phyloP scores from a whole-genome alignment of 2,888 invertebrate genomes.

The Mycalesis mineus region DNA sequence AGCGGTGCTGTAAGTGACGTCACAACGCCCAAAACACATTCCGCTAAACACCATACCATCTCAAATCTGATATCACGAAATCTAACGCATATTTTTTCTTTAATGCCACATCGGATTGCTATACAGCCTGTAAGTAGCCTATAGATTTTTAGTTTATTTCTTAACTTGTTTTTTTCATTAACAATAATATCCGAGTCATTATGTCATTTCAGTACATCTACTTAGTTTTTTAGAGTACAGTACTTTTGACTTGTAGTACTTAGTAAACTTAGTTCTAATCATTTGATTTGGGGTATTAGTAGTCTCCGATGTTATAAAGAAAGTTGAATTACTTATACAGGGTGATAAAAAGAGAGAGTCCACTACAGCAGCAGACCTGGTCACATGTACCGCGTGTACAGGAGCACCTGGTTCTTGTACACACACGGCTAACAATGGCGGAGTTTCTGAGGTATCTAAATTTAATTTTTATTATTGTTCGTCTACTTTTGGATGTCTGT shows the following conservation, averaged over 20 bases:
- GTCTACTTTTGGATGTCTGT: too few relatives aligned
- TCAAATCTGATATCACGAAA: constrained; percentile 61
- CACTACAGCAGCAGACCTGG: constrained; percentile 87
- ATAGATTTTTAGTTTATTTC: constrained; percentile 24
- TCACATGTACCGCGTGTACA: constrained; percentile 88
- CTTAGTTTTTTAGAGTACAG: neutral
- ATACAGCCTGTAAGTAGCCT: constrained; percentile 76
- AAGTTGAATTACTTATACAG: constrained; percentile 57
- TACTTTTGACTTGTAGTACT: constrained; percentile 1
- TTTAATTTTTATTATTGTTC: too few relatives aligned
- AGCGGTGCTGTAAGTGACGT: constrained; percentile 74
- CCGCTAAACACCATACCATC: constrained; percentile 44
- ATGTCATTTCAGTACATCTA: constrained; percentile 10
- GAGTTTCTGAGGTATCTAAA: constrained; percentile 85
- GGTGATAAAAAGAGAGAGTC: constrained; percentile 91
- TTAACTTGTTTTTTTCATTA: constrained; percentile 14
- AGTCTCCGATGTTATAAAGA: neutral
- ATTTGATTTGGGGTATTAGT: neutral
- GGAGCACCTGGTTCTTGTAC: constrained; percentile 88
- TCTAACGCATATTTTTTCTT: constrained; percentile 71
- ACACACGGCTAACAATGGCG: constrained; percentile 91
- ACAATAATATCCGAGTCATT: constrained; percentile 14
- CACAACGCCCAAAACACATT: constrained; percentile 41
- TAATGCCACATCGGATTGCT: constrained; percentile 72
- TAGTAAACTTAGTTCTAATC: constrained; percentile 10